Evolutionary conservation across 2,113 vertebrate genomes (phyloP).

Genomic region (Pundamilia nyererei): DNA sequence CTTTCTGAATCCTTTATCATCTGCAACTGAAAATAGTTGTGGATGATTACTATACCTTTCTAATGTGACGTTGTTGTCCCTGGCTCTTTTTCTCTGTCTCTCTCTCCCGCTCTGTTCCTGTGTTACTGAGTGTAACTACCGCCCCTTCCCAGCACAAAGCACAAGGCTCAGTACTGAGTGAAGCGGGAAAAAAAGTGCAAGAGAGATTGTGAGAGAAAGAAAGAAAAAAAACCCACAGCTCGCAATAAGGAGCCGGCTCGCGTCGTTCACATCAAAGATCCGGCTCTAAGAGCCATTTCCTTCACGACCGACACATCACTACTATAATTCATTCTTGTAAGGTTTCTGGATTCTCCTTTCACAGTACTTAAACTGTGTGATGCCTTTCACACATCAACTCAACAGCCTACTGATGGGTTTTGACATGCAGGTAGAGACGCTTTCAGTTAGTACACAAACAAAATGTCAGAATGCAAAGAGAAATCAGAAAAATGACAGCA

Average conservation of each 20-base stretch:
- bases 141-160: too few species aligned
- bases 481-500: background rate
- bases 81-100: rapidly evolving
- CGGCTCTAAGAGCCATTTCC: background rate
- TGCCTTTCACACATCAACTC: background rate
- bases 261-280: background rate
- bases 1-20: too few species aligned
- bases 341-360: background rate
- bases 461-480: background rate
- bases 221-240: rapidly evolving
- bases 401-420: background rate
- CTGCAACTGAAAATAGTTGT: too few species aligned
- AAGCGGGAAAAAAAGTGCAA: rapidly evolving
- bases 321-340: background rate
- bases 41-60: too few species aligned
- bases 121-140: too few species aligned
- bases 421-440: background rate
- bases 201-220: too few species aligned
- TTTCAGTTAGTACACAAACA: background rate
- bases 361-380: background rate
- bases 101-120: too few species aligned
- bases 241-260: background rate
- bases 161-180: too few species aligned
- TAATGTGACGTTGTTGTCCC: too few species aligned
- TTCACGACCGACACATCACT: background rate